These are phyloP conservation scores for Plotosus lineatus DNA, from an alignment of 2,113 vertebrate species.

Conservation along the genomic window DNA sequence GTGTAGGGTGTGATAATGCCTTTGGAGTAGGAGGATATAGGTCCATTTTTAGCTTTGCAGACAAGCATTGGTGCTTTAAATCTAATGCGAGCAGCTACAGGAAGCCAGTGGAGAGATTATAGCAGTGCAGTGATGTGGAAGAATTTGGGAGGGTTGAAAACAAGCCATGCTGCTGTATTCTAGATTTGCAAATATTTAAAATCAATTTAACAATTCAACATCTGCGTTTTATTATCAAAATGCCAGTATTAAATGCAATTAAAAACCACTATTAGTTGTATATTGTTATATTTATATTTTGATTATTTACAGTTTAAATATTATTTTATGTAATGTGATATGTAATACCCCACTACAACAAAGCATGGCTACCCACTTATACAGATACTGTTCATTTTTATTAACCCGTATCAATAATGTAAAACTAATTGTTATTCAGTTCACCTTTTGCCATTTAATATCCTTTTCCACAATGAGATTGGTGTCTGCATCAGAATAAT, in stretches of 20 bases:
- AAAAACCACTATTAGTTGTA: too few relatives aligned
- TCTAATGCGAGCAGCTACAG: too few relatives aligned
- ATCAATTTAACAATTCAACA: background rate
- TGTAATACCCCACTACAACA: background rate
- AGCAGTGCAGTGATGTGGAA: too few relatives aligned
- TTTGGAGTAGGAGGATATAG: too few relatives aligned
- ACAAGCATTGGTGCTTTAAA: too few relatives aligned
- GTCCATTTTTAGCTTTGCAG: too few relatives aligned
- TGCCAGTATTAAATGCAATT: background rate
- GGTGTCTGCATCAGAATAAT: constrained; percentile 40
- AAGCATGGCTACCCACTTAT: background rate
- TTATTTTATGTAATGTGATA: background rate
- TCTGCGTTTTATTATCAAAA: background rate
- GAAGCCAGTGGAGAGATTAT: too few relatives aligned
- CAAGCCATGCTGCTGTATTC: too few relatives aligned
- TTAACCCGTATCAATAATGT: constrained; percentile 29
- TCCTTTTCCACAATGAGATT: constrained; percentile 28
- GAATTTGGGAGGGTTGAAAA: too few relatives aligned
- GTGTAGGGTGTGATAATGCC: too few relatives aligned
- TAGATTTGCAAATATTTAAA: background rate
- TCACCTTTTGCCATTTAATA: constrained; percentile 48
- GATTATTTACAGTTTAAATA: background rate
- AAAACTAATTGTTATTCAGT: constrained; percentile 43
- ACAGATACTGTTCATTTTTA: background rate
- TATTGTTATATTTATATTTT: background rate